Conservation (phyloP, 2,888 invertebrate species). For the Pristionchus fissidentatus region DNA sequence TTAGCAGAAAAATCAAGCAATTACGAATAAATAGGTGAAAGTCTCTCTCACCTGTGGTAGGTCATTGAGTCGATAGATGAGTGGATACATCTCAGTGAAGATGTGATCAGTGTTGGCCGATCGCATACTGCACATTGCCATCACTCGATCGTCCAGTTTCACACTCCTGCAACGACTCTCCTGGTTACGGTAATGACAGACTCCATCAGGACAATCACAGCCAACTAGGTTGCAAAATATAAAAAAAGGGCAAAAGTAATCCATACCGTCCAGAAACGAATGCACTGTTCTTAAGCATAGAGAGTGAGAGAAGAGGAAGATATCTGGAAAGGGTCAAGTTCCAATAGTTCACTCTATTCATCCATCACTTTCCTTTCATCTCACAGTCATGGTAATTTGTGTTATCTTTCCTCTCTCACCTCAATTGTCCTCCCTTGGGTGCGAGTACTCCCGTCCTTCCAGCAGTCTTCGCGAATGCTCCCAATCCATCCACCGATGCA, state of each 20-base stretch:
- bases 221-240: not conserved
- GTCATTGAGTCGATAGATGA: conserved; percentile 88
- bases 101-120: conserved; percentile 86
- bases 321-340: conserved; percentile 76
- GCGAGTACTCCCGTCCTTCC: conserved; percentile 53
- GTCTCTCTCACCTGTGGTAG: conserved; percentile 50
- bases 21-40: not conserved
- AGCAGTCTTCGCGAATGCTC: conserved; percentile 75
- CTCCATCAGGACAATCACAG: not conserved
- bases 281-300: conserved; percentile 85
- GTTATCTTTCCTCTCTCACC: not conserved
- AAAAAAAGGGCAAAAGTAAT: not conserved
- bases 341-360: conserved; percentile 79
- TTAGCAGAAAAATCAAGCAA: not conserved
- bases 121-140: conserved; percentile 94
- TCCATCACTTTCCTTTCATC: conserved; percentile 50
- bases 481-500: conserved; percentile 90
- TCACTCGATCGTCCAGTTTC: conserved; percentile 91
- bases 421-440: conserved; percentile 46
- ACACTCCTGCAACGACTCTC: conserved; percentile 82
- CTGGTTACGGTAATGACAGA: too few species aligned
- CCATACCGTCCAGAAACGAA: conserved; percentile 46
- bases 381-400: not conserved
- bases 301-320: conserved; percentile 89
- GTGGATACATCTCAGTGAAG: conserved; percentile 90